These are phyloP conservation scores for Pimephales promelas DNA, from an alignment of 2,113 vertebrate genomes.

Conservation along the genomic window DNA sequence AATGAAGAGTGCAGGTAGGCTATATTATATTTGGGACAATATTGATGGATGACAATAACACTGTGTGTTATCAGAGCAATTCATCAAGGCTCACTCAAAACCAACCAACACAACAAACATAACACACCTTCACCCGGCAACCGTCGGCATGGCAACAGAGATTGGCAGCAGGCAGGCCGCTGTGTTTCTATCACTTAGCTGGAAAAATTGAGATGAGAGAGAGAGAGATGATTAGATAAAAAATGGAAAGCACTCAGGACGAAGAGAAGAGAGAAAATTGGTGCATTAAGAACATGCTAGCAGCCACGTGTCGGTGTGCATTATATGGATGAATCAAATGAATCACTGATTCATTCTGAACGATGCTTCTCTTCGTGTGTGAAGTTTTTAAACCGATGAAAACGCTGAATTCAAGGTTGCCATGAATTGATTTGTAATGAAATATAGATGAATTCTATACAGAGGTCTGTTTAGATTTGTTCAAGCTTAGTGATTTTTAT, in stretches of 20 bases:
- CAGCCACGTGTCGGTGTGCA: conserved; percentile 28
- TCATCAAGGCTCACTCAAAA: conserved; percentile 60
- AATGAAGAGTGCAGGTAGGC: conserved; percentile 19
- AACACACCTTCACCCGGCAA: conserved; percentile 68
- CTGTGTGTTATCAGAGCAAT: conserved; percentile 66
- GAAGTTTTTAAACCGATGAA: not conserved
- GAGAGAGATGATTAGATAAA: conserved; percentile 68
- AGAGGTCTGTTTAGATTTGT: not conserved
- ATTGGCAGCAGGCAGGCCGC: conserved; percentile 65
- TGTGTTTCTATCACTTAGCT: conserved; percentile 66
- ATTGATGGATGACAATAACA: conserved; percentile 63
- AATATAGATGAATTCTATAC: not conserved
- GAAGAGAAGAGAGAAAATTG: conserved; percentile 54
- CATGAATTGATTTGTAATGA: not conserved
- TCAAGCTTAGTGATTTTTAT: no score
- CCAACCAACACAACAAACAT: conserved; percentile 29
- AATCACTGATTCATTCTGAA: conserved; percentile 36
- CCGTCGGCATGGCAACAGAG: conserved; percentile 71
- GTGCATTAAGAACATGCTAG: conserved; percentile 40
- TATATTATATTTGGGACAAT: conserved; percentile 54
- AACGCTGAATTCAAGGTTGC: no score
- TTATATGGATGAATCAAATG: conserved; percentile 43
- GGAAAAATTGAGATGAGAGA: conserved; percentile 73
- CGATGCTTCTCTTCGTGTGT: conserved; percentile 1
- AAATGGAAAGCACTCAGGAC: conserved; percentile 69